Percentiles rank a stretch among this genome's conserved stretches.
These are phyloP conservation scores for Aphidius colemani DNA, from an alignment of 2,888 invertebrate species.

Conservation along the genomic window DNA sequence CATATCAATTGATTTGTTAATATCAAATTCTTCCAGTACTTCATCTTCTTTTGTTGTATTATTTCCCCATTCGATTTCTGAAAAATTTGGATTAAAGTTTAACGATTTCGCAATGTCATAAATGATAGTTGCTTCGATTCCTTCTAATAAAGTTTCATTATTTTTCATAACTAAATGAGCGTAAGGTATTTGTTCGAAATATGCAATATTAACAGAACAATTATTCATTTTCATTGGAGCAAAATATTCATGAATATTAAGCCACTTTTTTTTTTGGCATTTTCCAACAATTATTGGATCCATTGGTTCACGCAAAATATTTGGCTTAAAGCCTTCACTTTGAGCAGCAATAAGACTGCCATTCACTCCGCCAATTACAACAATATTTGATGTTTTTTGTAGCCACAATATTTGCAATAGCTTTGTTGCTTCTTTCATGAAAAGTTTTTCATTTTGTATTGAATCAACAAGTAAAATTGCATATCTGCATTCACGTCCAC, in stretches of 20 bases:
- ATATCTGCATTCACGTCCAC: constrained; percentile 38
- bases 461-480: constrained; percentile 31
- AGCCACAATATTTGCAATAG: constrained; percentile 37
- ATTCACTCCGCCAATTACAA: constrained; percentile 35
- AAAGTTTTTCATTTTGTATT: constrained; percentile 33
- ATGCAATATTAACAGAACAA: constrained; percentile 35
- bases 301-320: constrained; percentile 32
- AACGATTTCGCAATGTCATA: constrained; percentile 24
- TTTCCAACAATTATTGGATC: constrained; percentile 34
- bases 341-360: constrained; percentile 34
- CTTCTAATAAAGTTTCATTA: constrained; percentile 9
- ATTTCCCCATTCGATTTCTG: constrained; percentile 29
- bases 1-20: constrained; percentile 34
- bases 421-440: constrained; percentile 35
- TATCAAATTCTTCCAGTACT: constrained; percentile 27
- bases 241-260: constrained; percentile 9
- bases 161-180: background rate
- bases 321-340: constrained; percentile 33
- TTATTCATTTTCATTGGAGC: constrained; percentile 30
- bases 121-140: constrained; percentile 34
- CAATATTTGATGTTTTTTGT: constrained; percentile 32
- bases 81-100: constrained; percentile 17
- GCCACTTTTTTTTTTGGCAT: constrained; percentile 28
- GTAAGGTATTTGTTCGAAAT: constrained; percentile 39
- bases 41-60: constrained; percentile 20